Conservation (phyloP, 2,888 invertebrate species). For the Himalopsyche japonica region DNA sequence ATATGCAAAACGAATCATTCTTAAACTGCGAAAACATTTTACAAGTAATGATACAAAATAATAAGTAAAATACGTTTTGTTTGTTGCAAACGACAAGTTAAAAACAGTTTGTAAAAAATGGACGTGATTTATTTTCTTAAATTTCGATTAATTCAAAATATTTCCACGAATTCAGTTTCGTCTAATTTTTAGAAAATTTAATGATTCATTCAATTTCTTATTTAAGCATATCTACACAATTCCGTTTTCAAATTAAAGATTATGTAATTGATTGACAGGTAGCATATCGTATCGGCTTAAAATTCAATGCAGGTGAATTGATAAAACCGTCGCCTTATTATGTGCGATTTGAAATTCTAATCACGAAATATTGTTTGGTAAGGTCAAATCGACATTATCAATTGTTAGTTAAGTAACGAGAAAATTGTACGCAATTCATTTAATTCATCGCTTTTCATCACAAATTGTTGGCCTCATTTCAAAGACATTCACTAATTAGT, state of each 20-base stretch:
- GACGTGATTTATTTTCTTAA: too few species aligned
- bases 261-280: neutral
- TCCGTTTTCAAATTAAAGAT: neutral
- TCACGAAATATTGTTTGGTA: neutral
- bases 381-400: neutral
- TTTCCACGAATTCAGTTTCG: too few species aligned
- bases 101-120: too few species aligned
- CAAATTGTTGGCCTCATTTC: neutral
- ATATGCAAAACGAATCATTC: too few species aligned
- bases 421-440: neutral
- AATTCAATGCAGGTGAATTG: neutral
- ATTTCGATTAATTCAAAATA: too few species aligned
- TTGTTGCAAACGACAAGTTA: too few species aligned
- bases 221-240: neutral
- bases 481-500: neutral
- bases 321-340: neutral
- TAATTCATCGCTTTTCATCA: neutral
- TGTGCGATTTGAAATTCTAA: neutral
- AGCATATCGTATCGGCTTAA: neutral
- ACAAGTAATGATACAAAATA: too few species aligned
- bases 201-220: too few species aligned
- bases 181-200: too few species aligned
- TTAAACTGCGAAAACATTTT: too few species aligned
- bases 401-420: neutral
- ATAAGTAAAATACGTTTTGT: too few species aligned